phyloP scores from a whole-genome alignment of 2,113 vertebrate genomes.

The Brevimyrus niger region DNA sequence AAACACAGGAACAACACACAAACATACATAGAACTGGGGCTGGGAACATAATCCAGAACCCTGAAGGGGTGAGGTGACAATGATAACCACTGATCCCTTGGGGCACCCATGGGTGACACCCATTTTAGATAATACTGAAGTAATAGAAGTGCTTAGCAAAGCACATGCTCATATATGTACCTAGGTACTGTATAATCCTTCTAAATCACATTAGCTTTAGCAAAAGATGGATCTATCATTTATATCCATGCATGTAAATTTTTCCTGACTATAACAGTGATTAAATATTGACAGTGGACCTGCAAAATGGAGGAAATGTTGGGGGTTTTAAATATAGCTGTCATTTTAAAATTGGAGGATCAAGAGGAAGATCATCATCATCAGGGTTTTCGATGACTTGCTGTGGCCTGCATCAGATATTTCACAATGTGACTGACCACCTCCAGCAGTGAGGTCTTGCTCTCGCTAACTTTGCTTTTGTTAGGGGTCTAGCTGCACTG shows the following conservation, averaged over 20 bases:
- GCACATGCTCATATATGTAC: background rate
- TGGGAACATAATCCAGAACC: background rate
- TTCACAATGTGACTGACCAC: too few relatives aligned
- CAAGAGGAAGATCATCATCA: background rate
- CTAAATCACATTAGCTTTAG: background rate
- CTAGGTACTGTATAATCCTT: background rate
- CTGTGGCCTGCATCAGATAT: too few relatives aligned
- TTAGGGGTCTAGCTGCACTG: background rate
- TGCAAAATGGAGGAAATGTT: background rate
- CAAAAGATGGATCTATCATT: background rate
- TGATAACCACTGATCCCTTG: background rate
- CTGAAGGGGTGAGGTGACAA: background rate
- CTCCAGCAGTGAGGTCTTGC: background rate
- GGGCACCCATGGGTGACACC: background rate
- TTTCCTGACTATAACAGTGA: background rate
- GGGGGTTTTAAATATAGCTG: background rate
- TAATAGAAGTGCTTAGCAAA: background rate
- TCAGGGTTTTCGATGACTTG: background rate
- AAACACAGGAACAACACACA: too few relatives aligned
- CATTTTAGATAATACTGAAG: background rate
- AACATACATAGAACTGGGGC: background rate
- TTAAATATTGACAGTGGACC: background rate
- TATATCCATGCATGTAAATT: background rate
- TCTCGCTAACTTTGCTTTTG: background rate
- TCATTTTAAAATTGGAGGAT: background rate